A percentile compares a stretch with the other conserved stretches of the same genome.
These are phyloP conservation scores for Yponomeuta evonymella DNA, from an alignment of 2,888 invertebrate species.

Conservation along the genomic window DNA sequence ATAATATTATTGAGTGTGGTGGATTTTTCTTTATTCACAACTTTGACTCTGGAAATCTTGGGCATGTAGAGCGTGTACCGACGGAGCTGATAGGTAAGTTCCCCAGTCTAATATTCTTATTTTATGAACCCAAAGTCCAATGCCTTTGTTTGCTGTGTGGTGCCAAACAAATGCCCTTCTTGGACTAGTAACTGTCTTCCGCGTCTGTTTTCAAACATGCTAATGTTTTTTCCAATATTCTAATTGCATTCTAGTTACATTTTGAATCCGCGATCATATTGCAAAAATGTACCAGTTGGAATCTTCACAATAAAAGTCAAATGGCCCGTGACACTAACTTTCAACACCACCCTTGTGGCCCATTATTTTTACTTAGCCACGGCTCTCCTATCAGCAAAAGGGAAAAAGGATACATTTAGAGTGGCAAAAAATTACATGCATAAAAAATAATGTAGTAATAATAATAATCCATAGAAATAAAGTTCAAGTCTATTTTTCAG, in stretches of 20 bases:
- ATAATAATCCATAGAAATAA: too few relatives aligned
- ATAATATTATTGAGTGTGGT: conserved; percentile 77
- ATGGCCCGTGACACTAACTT: too few relatives aligned
- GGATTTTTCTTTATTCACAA: conserved; percentile 89
- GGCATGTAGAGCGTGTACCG: conserved; percentile 84
- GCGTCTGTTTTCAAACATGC: not conserved
- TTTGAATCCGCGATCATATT: not conserved
- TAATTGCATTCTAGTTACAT: not conserved
- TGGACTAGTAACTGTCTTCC: not conserved
- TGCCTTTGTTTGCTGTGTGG: not conserved
- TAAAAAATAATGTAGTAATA: too few relatives aligned
- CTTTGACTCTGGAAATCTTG: conserved; percentile 94
- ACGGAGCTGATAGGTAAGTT: conserved; percentile 74
- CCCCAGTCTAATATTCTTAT: not conserved
- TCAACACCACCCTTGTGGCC: too few relatives aligned
- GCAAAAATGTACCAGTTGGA: not conserved
- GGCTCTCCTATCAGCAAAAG: too few relatives aligned
- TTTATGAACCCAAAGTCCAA: not conserved
- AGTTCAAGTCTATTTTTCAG: conserved; percentile 32
- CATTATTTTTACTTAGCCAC: too few relatives aligned
- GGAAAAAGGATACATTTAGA: too few relatives aligned
- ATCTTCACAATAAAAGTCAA: too few relatives aligned
- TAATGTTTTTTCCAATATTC: not conserved
- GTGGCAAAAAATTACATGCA: too few relatives aligned
- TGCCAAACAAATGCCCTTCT: conserved; percentile 3